Conservation (phyloP, 2,113 vertebrate genomes). For the Marmota monax region DNA sequence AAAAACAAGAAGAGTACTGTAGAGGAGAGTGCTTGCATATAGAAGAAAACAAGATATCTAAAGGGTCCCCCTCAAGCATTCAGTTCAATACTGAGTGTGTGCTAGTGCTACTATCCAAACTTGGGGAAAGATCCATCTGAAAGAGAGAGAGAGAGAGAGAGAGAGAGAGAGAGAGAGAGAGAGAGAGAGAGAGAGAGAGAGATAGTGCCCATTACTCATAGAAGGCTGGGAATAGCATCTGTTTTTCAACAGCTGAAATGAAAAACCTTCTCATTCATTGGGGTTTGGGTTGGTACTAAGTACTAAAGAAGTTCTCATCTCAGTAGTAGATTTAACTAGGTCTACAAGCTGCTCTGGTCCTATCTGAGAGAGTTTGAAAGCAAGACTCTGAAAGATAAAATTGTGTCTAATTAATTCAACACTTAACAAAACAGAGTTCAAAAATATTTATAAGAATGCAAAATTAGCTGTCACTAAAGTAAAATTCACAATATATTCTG, state of each 20-base stretch:
- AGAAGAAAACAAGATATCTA: neutral
- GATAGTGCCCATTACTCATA: neutral
- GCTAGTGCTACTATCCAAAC: neutral
- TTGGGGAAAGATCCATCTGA: neutral
- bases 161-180: neutral
- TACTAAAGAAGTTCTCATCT: neutral
- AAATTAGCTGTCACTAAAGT: neutral
- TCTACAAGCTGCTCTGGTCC: neutral
- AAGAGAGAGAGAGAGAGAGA: neutral
- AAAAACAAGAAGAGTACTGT: neutral
- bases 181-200: neutral
- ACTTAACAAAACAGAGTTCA: neutral
- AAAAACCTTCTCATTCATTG: neutral
- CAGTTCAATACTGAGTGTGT: neutral
- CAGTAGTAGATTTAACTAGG: neutral
- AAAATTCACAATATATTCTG: slow-evolving; percentile 11
- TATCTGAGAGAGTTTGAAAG: neutral
- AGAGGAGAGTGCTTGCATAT: neutral
- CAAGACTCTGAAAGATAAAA: neutral
- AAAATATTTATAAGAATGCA: neutral
- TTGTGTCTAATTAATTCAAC: neutral
- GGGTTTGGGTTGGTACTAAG: neutral
- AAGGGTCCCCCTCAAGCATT: neutral
- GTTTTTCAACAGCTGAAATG: neutral
- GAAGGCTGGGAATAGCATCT: neutral